Base-by-base conservation (phyloP, 2,888 invertebrate species). In the Drosophila meridionalis region DNA sequence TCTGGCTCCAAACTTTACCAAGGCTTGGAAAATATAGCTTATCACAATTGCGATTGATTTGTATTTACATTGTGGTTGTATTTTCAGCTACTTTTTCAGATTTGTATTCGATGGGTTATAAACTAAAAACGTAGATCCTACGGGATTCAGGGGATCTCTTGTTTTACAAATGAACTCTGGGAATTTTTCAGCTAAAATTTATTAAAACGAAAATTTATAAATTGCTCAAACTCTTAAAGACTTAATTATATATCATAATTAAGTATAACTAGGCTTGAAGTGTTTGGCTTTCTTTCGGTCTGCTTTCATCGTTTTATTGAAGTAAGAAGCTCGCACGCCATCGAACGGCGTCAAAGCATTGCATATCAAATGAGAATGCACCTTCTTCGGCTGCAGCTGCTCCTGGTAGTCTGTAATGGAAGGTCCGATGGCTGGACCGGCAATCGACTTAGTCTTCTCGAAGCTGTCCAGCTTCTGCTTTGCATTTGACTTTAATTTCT, bases 301-400 rank as follows among this genome's bases (percentile, higher is more conserved):
- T 8, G 28, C 4, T 4, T 53, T 53, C 4, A 11, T 3, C 8
- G 43, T 48, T 12, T 34, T 38, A 12, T 47, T n/a, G 48, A 32
- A 9, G 14, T 53, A 65, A 32, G 42, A 8, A 20, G 20, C 57
- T 7, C 62, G 63, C 7, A 69, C 34, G 4, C n/a, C 11, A 45
- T 82, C 76, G n/a, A 71, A 69, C 3, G 50, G 36, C 2, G 66
- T 20, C 0, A 32, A 20, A 2, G 38, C 1, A 8, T 36, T n/a
- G 7, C 2, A 2, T 7, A 14, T 4, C 0, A 5, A 26, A 12
- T 53, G 38, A 4, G 36, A 42, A 3, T 36, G n/a, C 1, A 48
- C 12, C 14, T 14, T 11, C 1, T 30, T 34, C 11, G 20, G 20
- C 5, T 14, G 6, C 9, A 26, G 26, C 20, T 20, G 20, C 4